phyloP scores from a whole-genome alignment of 2,797 vertebrate species.

The Propithecus perrieri region DNA sequence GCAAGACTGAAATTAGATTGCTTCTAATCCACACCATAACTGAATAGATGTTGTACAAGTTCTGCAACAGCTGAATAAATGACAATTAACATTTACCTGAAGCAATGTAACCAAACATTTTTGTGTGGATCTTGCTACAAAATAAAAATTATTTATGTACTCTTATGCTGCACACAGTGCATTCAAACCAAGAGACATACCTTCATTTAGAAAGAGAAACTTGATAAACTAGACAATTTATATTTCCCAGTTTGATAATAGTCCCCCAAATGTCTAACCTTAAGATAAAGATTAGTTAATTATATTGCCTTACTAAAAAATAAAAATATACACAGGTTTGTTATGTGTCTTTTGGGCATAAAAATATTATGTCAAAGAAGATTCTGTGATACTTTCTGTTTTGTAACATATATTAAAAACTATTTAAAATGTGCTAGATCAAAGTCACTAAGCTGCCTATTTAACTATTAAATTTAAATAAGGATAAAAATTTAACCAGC shows the following conservation, averaged over 20 bases:
- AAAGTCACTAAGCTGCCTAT: conserved; percentile 44
- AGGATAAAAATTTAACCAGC: conserved; percentile 52
- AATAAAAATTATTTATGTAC: conserved; percentile 60
- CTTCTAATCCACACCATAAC: not conserved
- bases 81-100: conserved; percentile 48
- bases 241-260: conserved; percentile 62
- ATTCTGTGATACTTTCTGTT: conserved; percentile 54
- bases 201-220: conserved; percentile 72
- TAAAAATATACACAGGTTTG: conserved; percentile 35
- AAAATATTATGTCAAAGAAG: conserved; percentile 70
- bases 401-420: conserved; percentile 72
- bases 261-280: conserved; percentile 19
- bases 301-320: conserved; percentile 69
- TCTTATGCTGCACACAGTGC: not conserved
- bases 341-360: conserved; percentile 68
- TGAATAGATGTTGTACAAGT: not conserved
- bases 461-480: conserved; percentile 59
- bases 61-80: not conserved
- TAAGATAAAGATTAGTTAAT: conserved; percentile 77
- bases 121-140: conserved; percentile 37
- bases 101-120: not conserved
- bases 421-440: conserved; percentile 58
- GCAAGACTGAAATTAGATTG: not conserved
- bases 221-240: conserved; percentile 45
- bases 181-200: conserved; percentile 34